Evolutionary conservation across 2,888 invertebrate species (phyloP), one percentile per base, ranked within the genome.

Genomic region (Pomacea canaliculata): DNA sequence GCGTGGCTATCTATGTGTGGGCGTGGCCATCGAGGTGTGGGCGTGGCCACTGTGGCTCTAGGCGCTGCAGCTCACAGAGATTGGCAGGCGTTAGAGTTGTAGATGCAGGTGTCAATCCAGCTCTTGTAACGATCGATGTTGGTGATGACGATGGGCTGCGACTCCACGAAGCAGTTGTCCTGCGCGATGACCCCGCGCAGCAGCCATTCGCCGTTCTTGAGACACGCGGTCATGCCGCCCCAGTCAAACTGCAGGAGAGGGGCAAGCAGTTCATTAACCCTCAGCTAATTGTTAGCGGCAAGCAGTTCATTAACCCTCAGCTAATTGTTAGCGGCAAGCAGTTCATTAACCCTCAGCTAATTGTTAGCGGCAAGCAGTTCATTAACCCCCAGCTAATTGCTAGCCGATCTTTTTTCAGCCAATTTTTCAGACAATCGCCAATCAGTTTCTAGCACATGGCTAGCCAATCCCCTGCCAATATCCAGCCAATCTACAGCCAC

Each of bases 81-180:
- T 10, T n/a, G n/a, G 19, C 23, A n/a, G 27, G 10, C n/a, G 12
- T 12, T 19, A 63, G 12, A 1, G 63, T 19, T 63, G 63, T 12
- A 12, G 63, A 63, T 19, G 63, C 63, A 63, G 63, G 27, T 27
- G 63, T 63, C 19, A 19, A 63, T n/a, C 63, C 63, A 63, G 63
- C 23, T 23, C 27, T 8, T 12, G 63, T 63, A 63, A 12, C 23
- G 10, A 1, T 63, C 63, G 63, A 63, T 63, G n/a, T 63, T 63
- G 16, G 63, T 63, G 63, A 63, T 63, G 63, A 23, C n/a, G 23
- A 63, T 63, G 27, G 63, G 63, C 63, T 63, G 63, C 5, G 63
- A 63, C 63, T n/a, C 63, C 8, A 12, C 10, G 63, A 23, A n/a
- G 63, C 63, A 63, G 63, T 63, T 63, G 63, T n/a, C 63, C 23